Base-by-base conservation (phyloP, 35 echinoderm and acorn worm species). In the Antedon bifida region DNA sequence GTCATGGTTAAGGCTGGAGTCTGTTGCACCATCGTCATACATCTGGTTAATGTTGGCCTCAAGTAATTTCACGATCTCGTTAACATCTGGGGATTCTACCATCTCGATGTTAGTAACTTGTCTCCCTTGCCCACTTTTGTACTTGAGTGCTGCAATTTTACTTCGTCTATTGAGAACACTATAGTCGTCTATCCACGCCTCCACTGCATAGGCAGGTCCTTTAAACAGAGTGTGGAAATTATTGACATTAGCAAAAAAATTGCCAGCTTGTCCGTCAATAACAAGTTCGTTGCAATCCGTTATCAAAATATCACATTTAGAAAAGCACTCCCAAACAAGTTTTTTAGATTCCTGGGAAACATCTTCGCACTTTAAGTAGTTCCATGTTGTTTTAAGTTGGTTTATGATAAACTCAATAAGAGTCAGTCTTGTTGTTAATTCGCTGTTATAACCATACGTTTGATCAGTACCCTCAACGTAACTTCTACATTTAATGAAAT, bases 71-170 rank as follows among this genome's bases (percentile, higher is more conserved):
- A 84, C 73, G 0, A 84, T 76, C 3, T 14, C 34, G 3, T 84
- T 76, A 29, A 84, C 31, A 29, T 84, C 82, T 75, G 35, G 14
- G 30, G 30, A 74, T 34, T 29, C 31, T 13, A 84, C 29, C 28
- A 34, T 55, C n/a, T 84, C 82, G 5, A 84, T 84, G 32, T 64
- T 30, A 23, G 42, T 23, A 0, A 14, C 4, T 51, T 83, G 32
- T 5, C 28, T 13, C 10, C 5, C 0, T n/a, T n/a, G n/a, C n/a
- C n/a, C n/a, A 32, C 64, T 19, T 34, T 75, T 33, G 30, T 75
- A 75, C n/a, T 84, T 84, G 2, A 84, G 3, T 84, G 82, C 82
- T 0, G 82, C 82, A 36, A 84, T 84, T 75, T 74, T 74, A 75
- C 64, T 36, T 35, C 82, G 30, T 29, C 82, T 39, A 75, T 64